Base-by-base conservation (phyloP, 2,797 vertebrate genomes). In the Silurus aristotelis region DNA sequence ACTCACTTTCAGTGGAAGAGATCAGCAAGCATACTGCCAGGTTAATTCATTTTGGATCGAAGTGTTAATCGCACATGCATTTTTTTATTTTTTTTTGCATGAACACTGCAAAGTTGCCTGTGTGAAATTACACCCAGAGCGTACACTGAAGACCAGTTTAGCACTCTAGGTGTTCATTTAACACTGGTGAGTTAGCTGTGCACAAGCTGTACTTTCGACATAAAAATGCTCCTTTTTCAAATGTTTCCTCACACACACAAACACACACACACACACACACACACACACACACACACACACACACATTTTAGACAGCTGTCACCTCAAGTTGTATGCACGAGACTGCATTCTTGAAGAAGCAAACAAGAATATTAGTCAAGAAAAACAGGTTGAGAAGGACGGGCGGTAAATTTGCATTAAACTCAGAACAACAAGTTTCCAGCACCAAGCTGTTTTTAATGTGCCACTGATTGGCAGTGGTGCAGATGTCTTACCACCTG, bases 401-500 rank as follows among this genome's bases (percentile, higher is more conserved):
- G 76, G 73, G 83, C 70, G 83, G 84, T 83, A 87, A 83, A 88
- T 90, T 90, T 90, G 87, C 89, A 86, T 85, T 83, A 75, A 83
- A 83, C 71, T 86, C 84, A 90, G 89, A 90, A 86, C 89, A 88
- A 90, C 86, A 86, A 87, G 86, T 87, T 86, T 88, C 80, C 56
- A 83, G 82, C 87, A 87, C 86, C 87, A 90, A 87, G 87, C 89
- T 87, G 87, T 83, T 87, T 87, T 87, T 88, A 88, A 89, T 87
- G 86, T 85, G 84, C 86, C 48, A 60, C 86, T 91, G 89, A 89
- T 91, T 90, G 90, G 88, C 87, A 90, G 83, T 86, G 38, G 73
- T 88, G 85, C 88, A 91, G 87, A 88, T 90, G 88, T 89, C 86
- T 85, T 88, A 87, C 88, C 89, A 90, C 90, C 88, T 88, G 90